Conservation (phyloP, 2,113 vertebrate genomes). For the Erpornis zantholeuca region DNA sequence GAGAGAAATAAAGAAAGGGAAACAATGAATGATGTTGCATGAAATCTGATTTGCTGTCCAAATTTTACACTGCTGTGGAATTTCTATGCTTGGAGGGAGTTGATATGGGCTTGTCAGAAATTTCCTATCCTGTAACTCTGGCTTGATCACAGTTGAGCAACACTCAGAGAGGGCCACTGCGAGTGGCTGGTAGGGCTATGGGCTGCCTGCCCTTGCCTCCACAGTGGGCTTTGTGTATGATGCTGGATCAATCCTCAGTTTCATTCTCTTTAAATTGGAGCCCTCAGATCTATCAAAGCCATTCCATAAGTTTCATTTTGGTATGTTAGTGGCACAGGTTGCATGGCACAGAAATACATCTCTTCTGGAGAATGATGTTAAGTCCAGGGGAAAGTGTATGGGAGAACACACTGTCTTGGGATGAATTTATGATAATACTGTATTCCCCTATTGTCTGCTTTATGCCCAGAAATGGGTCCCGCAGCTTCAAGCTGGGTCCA, state of each 20-base stretch:
- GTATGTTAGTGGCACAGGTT: background rate
- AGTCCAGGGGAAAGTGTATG: background rate
- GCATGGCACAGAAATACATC: background rate
- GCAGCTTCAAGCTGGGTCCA: background rate
- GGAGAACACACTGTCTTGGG: background rate
- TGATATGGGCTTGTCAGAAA: background rate
- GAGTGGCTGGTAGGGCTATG: rapidly evolving
- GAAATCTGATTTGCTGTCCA: background rate
- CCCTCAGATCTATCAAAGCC: background rate
- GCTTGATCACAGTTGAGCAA: background rate
- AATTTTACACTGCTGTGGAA: background rate
- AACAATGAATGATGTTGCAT: background rate
- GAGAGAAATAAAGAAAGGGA: background rate
- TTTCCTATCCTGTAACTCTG: background rate
- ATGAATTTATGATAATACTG: background rate
- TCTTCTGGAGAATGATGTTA: background rate
- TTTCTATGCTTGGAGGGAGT: background rate
- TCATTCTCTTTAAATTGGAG: background rate
- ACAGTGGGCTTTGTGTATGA: rapidly evolving
- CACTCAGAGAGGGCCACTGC: rapidly evolving
- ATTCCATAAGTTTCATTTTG: rapidly evolving
- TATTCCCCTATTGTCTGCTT: background rate
- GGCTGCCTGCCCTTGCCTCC: background rate
- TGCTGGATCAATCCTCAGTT: background rate
- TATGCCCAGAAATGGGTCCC: background rate